Base-by-base conservation (phyloP, 2,888 invertebrate genomes). In the Caenorhabditis sp. region DNA sequence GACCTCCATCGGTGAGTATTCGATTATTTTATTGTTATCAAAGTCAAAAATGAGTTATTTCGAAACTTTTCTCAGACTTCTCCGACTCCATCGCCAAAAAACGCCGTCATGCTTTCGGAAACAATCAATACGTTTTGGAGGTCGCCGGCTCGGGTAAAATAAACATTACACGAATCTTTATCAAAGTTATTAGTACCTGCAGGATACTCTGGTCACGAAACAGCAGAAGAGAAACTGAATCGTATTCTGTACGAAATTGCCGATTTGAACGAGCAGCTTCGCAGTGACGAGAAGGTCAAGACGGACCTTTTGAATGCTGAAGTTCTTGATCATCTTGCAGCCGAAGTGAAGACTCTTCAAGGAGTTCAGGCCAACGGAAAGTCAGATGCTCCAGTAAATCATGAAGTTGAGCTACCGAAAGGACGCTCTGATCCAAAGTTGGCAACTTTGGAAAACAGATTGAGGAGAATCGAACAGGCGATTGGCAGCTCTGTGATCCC, bases 61-160 rank as follows among this genome's bases (percentile, higher is more conserved):
- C 37, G 22, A 20, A 20, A 9, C 0, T 40, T 32, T 15, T 60
- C 70, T 22, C 53, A 89, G 90, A 90, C 83, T 90, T 88, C 76
- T 89, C 90, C 11, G 90, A 89, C 80, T 87, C 88, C 18, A 83
- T 88, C 37, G 81, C 87, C 24, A 87, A 86, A 50, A 86, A 86
- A 53, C 85, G 89, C 8, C 74, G 82, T n/a, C 70, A 85, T 32
- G 88, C 88, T 0, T 90, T 88, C 67, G 87, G 88, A 11, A 84
- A 85, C 53, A 84, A 85, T 56, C 79, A 86, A 40, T 89, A 89
- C 61, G 84, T 88, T 8, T 72, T 89, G 26, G 89, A 90, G 76
- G 84, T 89, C 15, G 84, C 87, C 26, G 90, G 89, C 15, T 68
- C 77, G 20, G 86, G 85, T 69, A 55, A 55, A 58, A 22, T 28